Evolutionary conservation across 2,888 invertebrate genomes (phyloP), one percentile per base, ranked within the genome.

Genomic region (Unio delphinus): DNA sequence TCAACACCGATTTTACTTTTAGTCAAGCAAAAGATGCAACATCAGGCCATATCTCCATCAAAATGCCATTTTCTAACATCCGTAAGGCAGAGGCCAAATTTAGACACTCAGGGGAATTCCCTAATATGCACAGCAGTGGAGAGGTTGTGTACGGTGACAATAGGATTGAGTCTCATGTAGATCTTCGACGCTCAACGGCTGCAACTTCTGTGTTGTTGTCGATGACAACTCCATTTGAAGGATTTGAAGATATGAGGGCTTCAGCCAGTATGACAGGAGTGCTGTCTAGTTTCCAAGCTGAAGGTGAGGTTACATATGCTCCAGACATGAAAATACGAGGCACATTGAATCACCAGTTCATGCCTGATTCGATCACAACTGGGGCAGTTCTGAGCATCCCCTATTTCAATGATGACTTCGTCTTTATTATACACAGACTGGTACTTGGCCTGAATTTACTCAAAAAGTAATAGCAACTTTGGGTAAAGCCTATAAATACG

Each of bases 301-400:
- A 69, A 55, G 82, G 72, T n/a, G 74, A 78, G 54, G n/a, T 80
- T 30, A 26, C 64, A 28, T 82, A 77, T 70, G 73, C 72, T 55
- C 63, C 69, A 70, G 65, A 65, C 30, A 62, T 80, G 75, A 80
- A 70, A 64, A 70, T 75, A 54, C 65, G 67, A 26, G 75, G 68
- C 5, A 68, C 66, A n/a, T 54, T 76, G 55, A 59, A 56, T 18
- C 80, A 79, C 34, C 69, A 69, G 26, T 59, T 73, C 60, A 58
- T 64, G 15, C 70, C 61, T 18, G 68, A 72, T 56, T 73, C 76
- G 55, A 60, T 78, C 56, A 26, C 60, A 15, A 69, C 73, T 23
- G 57, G 61, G 28, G 70, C 74, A 34, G 45, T 73, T 18, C 58
- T 82, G 6, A 75, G 67, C 20, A 68, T 71, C 17, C 82, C 80